phyloP scores from a whole-genome alignment of 1,140 invertebrate genomes.

The Lasaia peninsularis region DNA sequence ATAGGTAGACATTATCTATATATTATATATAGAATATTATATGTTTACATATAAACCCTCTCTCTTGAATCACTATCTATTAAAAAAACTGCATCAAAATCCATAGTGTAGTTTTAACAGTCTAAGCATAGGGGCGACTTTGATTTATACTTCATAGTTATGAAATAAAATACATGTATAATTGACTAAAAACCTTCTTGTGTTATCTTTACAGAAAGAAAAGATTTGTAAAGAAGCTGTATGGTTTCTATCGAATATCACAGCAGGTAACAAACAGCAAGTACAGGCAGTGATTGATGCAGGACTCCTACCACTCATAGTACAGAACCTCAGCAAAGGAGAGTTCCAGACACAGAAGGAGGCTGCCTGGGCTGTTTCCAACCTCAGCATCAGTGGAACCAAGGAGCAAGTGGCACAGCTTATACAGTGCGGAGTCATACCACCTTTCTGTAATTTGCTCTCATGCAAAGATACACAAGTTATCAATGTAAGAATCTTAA shows the following conservation, averaged over 20 bases:
- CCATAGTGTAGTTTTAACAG: too few relatives aligned
- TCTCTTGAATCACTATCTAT: too few relatives aligned
- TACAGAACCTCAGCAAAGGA: slow-evolving; percentile 94
- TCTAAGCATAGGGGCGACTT: too few relatives aligned
- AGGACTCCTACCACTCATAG: slow-evolving; percentile 94
- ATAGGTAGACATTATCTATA: too few relatives aligned
- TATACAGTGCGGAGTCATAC: slow-evolving; percentile 92
- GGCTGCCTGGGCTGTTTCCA: slow-evolving; percentile 99
- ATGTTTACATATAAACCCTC: too few relatives aligned
- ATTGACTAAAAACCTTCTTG: too few relatives aligned
- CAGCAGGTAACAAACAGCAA: slow-evolving; percentile 97
- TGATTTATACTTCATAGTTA: too few relatives aligned
- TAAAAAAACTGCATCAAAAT: too few relatives aligned
- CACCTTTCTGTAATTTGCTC: slow-evolving; percentile 93
- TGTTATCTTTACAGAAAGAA: slow-evolving; percentile 66
- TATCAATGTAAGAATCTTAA: slow-evolving; percentile 78
- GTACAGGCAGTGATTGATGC: slow-evolving; percentile 98
- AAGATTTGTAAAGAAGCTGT: slow-evolving; percentile 96
- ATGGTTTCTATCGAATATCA: slow-evolving; percentile 99
- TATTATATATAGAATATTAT: too few relatives aligned
- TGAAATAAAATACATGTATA: too few relatives aligned
- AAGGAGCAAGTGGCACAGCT: slow-evolving; percentile 92
- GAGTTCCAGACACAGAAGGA: slow-evolving; percentile 99
- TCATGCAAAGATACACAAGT: slow-evolving; percentile 94
- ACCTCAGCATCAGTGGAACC: slow-evolving; percentile 97